Evolutionary conservation across 2,888 invertebrate genomes (phyloP), one percentile per base, ranked within the genome.

Genomic region (Temnothorax rugatulus): DNA sequence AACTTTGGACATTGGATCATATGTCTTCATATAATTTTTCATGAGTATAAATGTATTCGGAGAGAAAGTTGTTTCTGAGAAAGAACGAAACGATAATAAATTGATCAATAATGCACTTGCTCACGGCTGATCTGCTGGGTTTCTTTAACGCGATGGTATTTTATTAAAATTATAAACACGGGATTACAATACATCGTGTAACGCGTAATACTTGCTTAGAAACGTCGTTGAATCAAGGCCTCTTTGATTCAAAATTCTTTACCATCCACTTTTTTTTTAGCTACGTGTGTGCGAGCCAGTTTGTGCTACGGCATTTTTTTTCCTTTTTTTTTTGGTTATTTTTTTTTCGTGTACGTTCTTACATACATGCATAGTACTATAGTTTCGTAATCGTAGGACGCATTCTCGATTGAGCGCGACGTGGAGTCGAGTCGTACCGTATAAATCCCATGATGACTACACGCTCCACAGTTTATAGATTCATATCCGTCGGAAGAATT

Each of bases 131-230:
- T 76, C 83, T 66, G 73, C 50, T 76, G 75, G 63, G 66, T 83
- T 85, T 64, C 77, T 83, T 82, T 68, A 92, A 92, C 92, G 91
- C 90, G 91, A 86, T 91, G 90, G 92, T 91, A 91, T 92, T 92
- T 92, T 92, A 92, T 92, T 92, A 92, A 92, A 92, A 92, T 92
- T 91, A 92, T 92, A 92, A 92, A 92, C 92, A 92, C 90, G 92
- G 88, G 91, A 89, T 92, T 92, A 92, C 90, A 92, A 87, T 92
- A 91, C 89, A 91, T 91, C 86, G 90, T 87, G 89, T 91, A 91
- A 90, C 90, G 89, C 89, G 90, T 90, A 89, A 87, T 91, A 90
- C 89, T 90, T 89, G 85, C 81, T 90, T 92, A 92, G 90, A 92
- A 92, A 92, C 91, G 90, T 92, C 92, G 92, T 92, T 92, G 92